Base-by-base conservation (phyloP, 2,113 vertebrate genomes). In the Notothenia rossii region DNA sequence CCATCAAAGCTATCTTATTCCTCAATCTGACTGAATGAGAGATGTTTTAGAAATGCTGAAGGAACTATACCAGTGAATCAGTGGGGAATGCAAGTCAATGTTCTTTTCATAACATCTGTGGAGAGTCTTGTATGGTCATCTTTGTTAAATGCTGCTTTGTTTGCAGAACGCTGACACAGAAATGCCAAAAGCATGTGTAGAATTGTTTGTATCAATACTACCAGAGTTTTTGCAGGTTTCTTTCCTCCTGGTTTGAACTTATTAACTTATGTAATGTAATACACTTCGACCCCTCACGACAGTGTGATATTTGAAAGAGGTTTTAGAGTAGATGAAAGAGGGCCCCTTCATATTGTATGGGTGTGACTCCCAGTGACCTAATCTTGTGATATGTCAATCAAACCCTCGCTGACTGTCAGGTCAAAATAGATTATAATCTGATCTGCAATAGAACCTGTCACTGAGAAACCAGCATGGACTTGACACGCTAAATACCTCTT, bases 321-420 rank as follows among this genome's bases (percentile, higher is more conserved):
- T 14, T 74, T 72, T 14, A 40, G 55, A 36, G 48, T 78, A 74
- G 72, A 68, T 84, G 78, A 88, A 54, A 18, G 51, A 49, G 46
- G 51, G 75, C 49, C 50, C 25, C 9, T 51, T 49, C 60, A 29
- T 61, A 87, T 77, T 86, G 84, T 76, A 40, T 46, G 59, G 55
- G 43, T 43, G 60, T 70, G 25, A 65, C 62, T 88, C 79, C 60
- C 7, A 49, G 68, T 79, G 84, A 72, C 77, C 78, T 75, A 70
- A 87, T 93, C 90, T 81, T 83, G 76, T 83, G 81, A 90, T 75
- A 72, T 82, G 90, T 89, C 89, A 82, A 70, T 91, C 91, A 90
- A 82, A 83, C 66, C 55, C 50, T 75, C 65, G 72, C 64, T 87
- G 86, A 84, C 69, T 88, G 88, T 81, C 89, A 90, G 82, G 55